Base-by-base conservation (phyloP, 2,113 vertebrate genomes). In the Micronisus gabar region DNA sequence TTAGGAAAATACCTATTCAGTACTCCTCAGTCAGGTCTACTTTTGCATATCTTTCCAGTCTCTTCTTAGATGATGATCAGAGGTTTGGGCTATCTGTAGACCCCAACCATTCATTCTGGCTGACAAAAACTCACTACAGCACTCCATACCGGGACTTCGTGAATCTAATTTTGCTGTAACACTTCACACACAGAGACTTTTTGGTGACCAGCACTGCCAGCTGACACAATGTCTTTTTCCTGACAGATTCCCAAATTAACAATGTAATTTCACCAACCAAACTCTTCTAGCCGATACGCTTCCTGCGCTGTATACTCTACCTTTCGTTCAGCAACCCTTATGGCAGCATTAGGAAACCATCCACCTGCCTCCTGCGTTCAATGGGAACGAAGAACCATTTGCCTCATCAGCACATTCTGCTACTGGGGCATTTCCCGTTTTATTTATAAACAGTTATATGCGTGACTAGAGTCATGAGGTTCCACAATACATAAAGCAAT, bases 391-490 rank as follows among this genome's bases (percentile, higher is more conserved):
- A 47, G 26, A 20, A 47, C 4, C 45, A 3, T 10, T 27, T 48
- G 3, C 38, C 7, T 18, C 74, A 34, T 4, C 65, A 61, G 63
- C 48, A 19, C 6, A 5, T 10, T 20, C 48, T 8, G 22, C 59
- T 38, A 2, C 5, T 4, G 8, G 1, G 36, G 20, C 3, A 13
- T 9, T 45, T 68, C 66, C 32, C 7, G 1, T 15, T n/a, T 67
- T 16, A 13, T 36, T 58, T 50, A 20, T 2, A 21, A 26, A 22
- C 2, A 26, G 36, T 22, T 23, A 10, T 1, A 10, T 0, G 13
- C 2, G 19, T 23, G 27, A 80, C 43, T 0, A 29, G 65, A 62
- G 59, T 1, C 32, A 2, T 0, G 40, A 47, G 29, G 23, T 8
- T 27, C 59, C 43, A 10, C 58, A 10, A 56, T 7, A 40, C 11